Base-by-base conservation (phyloP, 1,140 invertebrate genomes). In the Rhyzopertha dominica region DNA sequence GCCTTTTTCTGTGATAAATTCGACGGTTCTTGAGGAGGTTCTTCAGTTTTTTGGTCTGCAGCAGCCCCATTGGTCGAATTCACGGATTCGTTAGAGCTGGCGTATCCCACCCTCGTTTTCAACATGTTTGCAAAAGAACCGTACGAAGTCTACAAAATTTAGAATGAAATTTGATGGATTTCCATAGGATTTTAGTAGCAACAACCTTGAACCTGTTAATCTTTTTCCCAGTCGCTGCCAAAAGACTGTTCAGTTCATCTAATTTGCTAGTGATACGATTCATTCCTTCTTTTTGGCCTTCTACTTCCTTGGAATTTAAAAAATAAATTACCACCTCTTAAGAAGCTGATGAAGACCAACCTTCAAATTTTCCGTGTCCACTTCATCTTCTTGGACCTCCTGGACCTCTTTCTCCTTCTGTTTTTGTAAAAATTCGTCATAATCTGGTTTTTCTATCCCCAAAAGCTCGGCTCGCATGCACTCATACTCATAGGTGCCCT, bases 151-250 rank as follows among this genome's bases (percentile, higher is more conserved):
- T 83, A 49, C 4, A 61, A 67, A 43, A 67, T 45, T 46, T 14
- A 13, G 7, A 9, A 26, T 40, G 16, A 10, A 9, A 31, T 22
- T 13, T 18, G 28, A 30, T 30, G 3, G 10, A 2, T 35, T 52
- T 44, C n/a, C n/a, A n/a, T n/a, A 7, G 1, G 17, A 25, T 37
- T 4, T 4, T 14, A 49, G 18, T 29, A 4, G 10, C 14, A 45
- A 54, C 67, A 71, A 85, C 85, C 75, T 92, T 95, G 50, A 95
- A 82, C 60, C 79, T 81, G 69, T 90, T 92, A 29, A 96, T 71
- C 69, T 90, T 90, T 42, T 83, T 84, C 65, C 95, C 90, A 1
- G 90, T 93, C 16, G 76, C 78, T 52, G 76, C 78, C 24, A 93
- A 68, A 41, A 89, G 87, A 14, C 73, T 80, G 58, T 88, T 90